These are phyloP conservation scores for Tiliacea aurago DNA, from an alignment of 2,888 invertebrate genomes.

Conservation along the genomic window DNA sequence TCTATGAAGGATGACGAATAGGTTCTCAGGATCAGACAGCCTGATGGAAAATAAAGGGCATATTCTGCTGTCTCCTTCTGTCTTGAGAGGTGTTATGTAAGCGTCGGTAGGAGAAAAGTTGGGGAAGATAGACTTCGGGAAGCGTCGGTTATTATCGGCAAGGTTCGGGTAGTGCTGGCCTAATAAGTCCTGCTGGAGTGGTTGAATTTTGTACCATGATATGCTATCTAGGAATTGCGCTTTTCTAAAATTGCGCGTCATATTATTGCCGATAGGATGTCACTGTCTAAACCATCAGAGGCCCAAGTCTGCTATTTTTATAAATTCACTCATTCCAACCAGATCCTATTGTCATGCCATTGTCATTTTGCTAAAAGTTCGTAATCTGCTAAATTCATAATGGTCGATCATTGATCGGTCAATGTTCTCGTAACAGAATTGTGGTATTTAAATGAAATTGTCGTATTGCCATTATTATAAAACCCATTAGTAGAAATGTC, in stretches of 20 bases:
- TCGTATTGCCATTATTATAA: no score
- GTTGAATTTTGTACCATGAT: not conserved
- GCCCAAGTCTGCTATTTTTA: no score
- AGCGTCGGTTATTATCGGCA: not conserved
- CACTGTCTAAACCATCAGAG: no score
- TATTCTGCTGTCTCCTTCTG: not conserved
- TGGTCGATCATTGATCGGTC: no score
- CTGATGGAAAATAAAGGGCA: constrained; percentile 18
- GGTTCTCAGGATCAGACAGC: constrained; percentile 38
- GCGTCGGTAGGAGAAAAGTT: not conserved
- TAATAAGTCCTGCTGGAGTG: not conserved
- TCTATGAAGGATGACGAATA: constrained; percentile 43
- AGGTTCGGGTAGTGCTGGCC: not conserved
- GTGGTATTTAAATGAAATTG: no score
- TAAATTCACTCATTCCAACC: no score
- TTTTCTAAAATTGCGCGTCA: not conserved
- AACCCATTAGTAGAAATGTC: no score
- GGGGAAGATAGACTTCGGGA: not conserved
- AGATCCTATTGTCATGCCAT: no score
- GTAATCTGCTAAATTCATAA: no score
- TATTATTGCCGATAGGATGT: no score
- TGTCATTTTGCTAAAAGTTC: no score
- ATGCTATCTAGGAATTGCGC: not conserved
- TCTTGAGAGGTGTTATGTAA: not conserved
- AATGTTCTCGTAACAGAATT: no score